Conservation (phyloP, 2,888 invertebrate species). For the Nymphalis c-album region DNA sequence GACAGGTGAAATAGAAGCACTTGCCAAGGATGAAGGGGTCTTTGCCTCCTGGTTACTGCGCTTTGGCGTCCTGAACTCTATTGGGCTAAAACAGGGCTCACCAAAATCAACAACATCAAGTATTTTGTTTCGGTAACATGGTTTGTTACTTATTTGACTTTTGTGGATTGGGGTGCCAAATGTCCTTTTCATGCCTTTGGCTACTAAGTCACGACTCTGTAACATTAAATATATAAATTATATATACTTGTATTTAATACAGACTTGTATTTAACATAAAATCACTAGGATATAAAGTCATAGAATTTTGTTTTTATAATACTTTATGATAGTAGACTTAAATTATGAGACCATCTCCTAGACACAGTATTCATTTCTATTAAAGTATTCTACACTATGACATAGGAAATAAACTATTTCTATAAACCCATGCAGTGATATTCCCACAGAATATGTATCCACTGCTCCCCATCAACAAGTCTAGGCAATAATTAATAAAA, state of each 20-base stretch:
- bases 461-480: no score
- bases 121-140: conserved; percentile 67
- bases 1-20: conserved; percentile 67
- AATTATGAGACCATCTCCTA: no score
- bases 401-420: no score
- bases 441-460: no score
- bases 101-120: conserved; percentile 68
- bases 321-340: no score
- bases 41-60: conserved; percentile 51
- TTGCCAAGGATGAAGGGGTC: conserved; percentile 61
- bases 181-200: conserved; percentile 71
- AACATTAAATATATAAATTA: conserved; percentile 24
- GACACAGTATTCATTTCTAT: conserved; percentile 1
- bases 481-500: no score
- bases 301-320: no score
- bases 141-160: conserved; percentile 47
- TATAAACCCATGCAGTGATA: no score
- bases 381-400: no score
- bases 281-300: no score
- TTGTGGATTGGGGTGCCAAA: conserved; percentile 69
- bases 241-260: not conserved
- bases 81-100: conserved; percentile 70
- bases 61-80: conserved; percentile 64
- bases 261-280: no score
- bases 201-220: conserved; percentile 59